Base-by-base conservation (phyloP, 2,113 vertebrate genomes). In the Andinoacara biseriatus region DNA sequence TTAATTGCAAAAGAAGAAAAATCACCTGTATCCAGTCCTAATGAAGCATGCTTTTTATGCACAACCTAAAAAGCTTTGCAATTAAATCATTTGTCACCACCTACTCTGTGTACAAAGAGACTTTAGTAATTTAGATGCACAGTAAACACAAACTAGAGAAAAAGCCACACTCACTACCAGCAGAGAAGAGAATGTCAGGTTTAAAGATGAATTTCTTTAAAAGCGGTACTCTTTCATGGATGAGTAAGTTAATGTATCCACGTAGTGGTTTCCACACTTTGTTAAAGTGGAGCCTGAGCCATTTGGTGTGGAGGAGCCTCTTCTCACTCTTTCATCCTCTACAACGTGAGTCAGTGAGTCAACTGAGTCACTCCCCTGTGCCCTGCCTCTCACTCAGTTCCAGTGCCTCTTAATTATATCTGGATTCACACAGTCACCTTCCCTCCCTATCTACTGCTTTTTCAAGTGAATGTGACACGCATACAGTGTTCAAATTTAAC, bases 291-390 rank as follows among this genome's bases (percentile, higher is more conserved):
- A 62, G 10, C 67, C 38, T 15, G 26, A 81, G 83, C 79, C 90
- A 89, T 89, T 91, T 92, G 86, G 76, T 90, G 91, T 86, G 88
- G 86, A 89, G 89, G 87, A 90, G 88, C 84, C 74, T 80, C 52
- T 65, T 90, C 80, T 82, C 82, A 31, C 65, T 65, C 59, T 89
- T 58, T 91, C 78, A 82, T 87, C 83, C 83, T 83, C 78, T 84
- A 57, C 74, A 63, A 3, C 10, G 49, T 89, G 90, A 92, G 88
- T 92, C 91, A 90, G 74, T 33, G 76, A 86, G 58, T 77, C 76
- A 78, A 78, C 61, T 87, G 83, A 84, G 86, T 91, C 93, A 89
- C 81, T 76, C 76, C 67, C 58, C 59, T 76, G 67, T 79, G 78
- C 78, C 80, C 54, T 75, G 69, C 75, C 76, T 86, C 74, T 79